phyloP scores from a whole-genome alignment of 2,113 vertebrate species.

The Pachypanchax playfairii region DNA sequence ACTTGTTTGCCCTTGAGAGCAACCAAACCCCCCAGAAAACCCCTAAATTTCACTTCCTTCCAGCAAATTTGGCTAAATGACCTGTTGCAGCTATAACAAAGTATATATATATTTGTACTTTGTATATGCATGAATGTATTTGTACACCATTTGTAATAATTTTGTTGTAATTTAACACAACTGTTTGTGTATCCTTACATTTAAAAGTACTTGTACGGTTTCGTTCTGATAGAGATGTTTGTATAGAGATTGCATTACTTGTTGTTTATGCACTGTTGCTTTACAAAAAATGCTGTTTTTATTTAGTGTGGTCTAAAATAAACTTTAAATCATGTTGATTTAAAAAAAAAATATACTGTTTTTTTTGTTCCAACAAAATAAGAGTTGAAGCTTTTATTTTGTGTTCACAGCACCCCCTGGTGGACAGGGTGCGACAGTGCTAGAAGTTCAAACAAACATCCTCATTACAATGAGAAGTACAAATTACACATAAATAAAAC shows the following conservation, averaged over 20 bases:
- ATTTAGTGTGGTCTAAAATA: conserved; percentile 46
- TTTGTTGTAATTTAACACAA: conserved; percentile 57
- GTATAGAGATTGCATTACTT: conserved; percentile 37
- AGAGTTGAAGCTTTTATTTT: background rate
- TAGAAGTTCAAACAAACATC: no score
- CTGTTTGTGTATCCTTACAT: conserved; percentile 36
- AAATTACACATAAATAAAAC: conserved; percentile 9
- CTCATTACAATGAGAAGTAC: no score
- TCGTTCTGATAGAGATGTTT: conserved; percentile 24
- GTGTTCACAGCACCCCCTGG: conserved; percentile 15
- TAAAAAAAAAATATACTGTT: background rate
- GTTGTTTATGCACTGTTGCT: conserved; percentile 62
- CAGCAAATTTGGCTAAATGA: conserved; percentile 35
- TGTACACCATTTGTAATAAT: conserved; percentile 52
- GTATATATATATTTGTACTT: conserved; percentile 34
- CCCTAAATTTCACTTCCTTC: conserved; percentile 19
- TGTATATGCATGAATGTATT: conserved; percentile 73
- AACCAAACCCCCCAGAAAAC: no score
- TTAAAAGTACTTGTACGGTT: conserved; percentile 41
- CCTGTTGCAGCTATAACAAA: conserved; percentile 47
- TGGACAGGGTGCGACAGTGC: conserved; percentile 24
- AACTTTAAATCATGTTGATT: conserved; percentile 36
- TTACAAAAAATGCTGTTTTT: conserved; percentile 49
- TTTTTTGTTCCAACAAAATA: background rate
- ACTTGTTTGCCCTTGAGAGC: no score